Evolutionary conservation across 2,888 invertebrate species (phyloP).

Genomic region (Cerastis rubricosa): DNA sequence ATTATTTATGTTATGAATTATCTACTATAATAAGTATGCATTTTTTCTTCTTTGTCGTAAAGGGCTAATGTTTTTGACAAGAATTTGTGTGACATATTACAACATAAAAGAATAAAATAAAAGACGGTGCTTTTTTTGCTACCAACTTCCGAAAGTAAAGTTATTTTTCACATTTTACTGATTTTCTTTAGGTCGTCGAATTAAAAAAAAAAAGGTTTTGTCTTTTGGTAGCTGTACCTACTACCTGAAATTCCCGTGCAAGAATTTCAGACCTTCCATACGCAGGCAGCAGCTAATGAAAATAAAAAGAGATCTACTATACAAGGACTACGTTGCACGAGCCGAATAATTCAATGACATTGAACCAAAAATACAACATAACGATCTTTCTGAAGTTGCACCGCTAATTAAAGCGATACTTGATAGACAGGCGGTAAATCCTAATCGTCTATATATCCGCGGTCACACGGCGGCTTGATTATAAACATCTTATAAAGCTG

Average conservation of each 20-base stretch:
- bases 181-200: too few relatives aligned
- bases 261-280: not conserved
- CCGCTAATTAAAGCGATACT: slow-evolving; percentile 18
- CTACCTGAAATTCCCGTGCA: not conserved
- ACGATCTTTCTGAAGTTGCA: slow-evolving; percentile 3
- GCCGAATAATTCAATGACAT: not conserved
- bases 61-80: too few relatives aligned
- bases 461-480: not conserved
- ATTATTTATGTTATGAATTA: too few relatives aligned
- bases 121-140: too few relatives aligned
- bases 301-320: not conserved
- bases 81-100: too few relatives aligned
- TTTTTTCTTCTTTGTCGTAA: too few relatives aligned
- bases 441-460: slow-evolving; percentile 6
- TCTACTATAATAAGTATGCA: too few relatives aligned
- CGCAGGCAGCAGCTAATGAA: not conserved
- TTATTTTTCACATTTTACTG: too few relatives aligned
- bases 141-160: too few relatives aligned
- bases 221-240: not conserved
- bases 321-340: slow-evolving; percentile 8
- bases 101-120: too few relatives aligned
- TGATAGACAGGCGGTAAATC: slow-evolving; percentile 24
- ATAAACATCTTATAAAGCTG: too few relatives aligned
- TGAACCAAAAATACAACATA: not conserved
- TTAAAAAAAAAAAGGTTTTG: too few relatives aligned